phyloP scores from a whole-genome alignment of 2,888 invertebrate genomes.

The Leucophenga montana region DNA sequence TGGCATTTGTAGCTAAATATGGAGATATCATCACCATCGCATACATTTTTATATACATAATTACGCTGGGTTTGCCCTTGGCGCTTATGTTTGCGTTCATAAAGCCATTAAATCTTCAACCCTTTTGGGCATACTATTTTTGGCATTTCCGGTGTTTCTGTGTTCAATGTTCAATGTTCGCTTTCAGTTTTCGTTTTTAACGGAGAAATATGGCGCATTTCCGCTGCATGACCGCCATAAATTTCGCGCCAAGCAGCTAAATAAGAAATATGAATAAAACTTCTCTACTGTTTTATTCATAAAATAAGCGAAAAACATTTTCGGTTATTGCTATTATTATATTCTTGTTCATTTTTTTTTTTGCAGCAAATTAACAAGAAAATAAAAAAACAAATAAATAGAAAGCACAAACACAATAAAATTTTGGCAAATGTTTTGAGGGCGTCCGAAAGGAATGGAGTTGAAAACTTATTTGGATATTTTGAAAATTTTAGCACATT shows the following conservation, averaged over 20 bases:
- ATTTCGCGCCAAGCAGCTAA: constrained; percentile 38
- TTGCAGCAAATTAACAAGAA: not conserved
- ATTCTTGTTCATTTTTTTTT: constrained; percentile 9
- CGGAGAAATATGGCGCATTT: constrained; percentile 43
- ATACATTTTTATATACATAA: constrained; percentile 48
- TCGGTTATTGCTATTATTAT: constrained; percentile 12
- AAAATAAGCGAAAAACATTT: not conserved
- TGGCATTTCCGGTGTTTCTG: constrained; percentile 18
- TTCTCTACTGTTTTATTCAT: not conserved
- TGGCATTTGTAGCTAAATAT: constrained; percentile 35
- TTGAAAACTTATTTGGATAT: no score
- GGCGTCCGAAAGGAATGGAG: no score
- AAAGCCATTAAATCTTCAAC: constrained; percentile 61
- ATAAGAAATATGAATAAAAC: not conserved
- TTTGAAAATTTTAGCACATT: no score
- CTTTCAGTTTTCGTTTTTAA: constrained; percentile 28
- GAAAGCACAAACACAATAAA: not conserved
- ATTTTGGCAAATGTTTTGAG: not conserved
- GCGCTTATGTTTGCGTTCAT: constrained; percentile 54
- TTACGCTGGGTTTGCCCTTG: constrained; percentile 53
- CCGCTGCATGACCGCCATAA: constrained; percentile 55
- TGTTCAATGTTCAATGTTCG: no score
- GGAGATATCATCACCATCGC: constrained; percentile 27
- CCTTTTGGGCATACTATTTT: constrained; percentile 52
- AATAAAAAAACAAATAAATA: not conserved